phyloP scores from a whole-genome alignment of 2,888 invertebrate species.

The Sympetrum striolatum region DNA sequence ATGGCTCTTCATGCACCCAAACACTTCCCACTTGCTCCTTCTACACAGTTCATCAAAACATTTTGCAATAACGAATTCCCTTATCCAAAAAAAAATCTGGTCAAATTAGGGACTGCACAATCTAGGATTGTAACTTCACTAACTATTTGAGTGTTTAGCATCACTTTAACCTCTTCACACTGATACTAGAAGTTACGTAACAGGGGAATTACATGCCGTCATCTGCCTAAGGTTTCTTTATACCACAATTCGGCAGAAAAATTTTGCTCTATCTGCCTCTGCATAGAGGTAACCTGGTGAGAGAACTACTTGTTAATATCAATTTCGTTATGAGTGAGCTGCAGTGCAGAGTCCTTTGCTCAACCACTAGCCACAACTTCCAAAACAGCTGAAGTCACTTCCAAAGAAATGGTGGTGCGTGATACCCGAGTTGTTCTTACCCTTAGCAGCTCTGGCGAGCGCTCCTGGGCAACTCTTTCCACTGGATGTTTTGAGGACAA shows the following conservation, averaged over 20 bases:
- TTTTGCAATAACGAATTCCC: neutral
- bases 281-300: neutral
- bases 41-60: neutral
- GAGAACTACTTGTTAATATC: neutral
- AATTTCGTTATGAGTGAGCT: conserved; percentile 42
- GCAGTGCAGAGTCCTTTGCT: conserved; percentile 22
- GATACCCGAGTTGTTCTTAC: conserved; percentile 38
- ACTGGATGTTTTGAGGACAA: conserved; percentile 24
- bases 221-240: neutral
- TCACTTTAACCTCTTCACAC: neutral
- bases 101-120: neutral
- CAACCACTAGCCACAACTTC: conserved; percentile 28
- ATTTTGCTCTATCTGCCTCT: neutral
- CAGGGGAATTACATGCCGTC: neutral
- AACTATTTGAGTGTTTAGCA: neutral
- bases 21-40: neutral
- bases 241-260: neutral
- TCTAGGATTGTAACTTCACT: neutral
- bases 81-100: neutral
- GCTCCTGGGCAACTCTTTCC: conserved; percentile 38
- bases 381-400: conserved; percentile 16
- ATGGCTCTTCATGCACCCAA: neutral
- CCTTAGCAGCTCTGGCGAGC: conserved; percentile 41
- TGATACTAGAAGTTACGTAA: neutral
- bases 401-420: conserved; percentile 40